Base-by-base conservation (phyloP, 2,113 vertebrate species). In the Eptatretus burgeri region DNA sequence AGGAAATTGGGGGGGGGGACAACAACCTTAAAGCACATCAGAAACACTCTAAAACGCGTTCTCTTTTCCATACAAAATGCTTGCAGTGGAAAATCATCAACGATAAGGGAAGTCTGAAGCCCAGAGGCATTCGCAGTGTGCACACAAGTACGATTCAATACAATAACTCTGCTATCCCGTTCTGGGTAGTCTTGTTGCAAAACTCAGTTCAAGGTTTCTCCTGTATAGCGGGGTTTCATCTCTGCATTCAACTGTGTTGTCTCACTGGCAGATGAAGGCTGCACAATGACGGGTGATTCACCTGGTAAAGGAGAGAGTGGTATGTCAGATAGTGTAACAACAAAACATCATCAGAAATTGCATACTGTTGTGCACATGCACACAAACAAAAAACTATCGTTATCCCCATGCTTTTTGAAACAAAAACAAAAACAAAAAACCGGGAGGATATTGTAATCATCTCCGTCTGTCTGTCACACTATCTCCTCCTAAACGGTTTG, bases 211-310 rank as follows among this genome's bases (percentile, higher is more conserved):
- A 13, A 60, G n/a, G 56, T n/a, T 9, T 60, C 56, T 9, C 20
- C 56, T n/a, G 56, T 60, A 12, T 60, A 60, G 56, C 56, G 56
- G 20, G 56, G 56, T 20, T 60, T 60, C n/a, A 17, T 17, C n/a
- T 60, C 11, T n/a, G 56, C 20, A 20, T 60, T 60, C 56, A 60
- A 20, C 20, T 60, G 56, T 20, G 56, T 60, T 60, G 56, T 60
- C 56, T 60, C 56, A 60, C 10, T 17, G 56, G 56, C 56, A 17
- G 56, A 60, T 17, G 56, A 60, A 11, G 56, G 56, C 56, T 60
- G 56, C 56, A 60, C 56, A n/a, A 60, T 20, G 13, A 60, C 56
- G 56, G 56, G 56, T 20, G 56, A 17, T 10, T 60, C 56, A n/a
- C 20, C 56, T 60, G 56, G 10, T n/a, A 60, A 60, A 20, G 20